Conservation (phyloP, 2,888 invertebrate species). For the Embidobia sp. region DNA sequence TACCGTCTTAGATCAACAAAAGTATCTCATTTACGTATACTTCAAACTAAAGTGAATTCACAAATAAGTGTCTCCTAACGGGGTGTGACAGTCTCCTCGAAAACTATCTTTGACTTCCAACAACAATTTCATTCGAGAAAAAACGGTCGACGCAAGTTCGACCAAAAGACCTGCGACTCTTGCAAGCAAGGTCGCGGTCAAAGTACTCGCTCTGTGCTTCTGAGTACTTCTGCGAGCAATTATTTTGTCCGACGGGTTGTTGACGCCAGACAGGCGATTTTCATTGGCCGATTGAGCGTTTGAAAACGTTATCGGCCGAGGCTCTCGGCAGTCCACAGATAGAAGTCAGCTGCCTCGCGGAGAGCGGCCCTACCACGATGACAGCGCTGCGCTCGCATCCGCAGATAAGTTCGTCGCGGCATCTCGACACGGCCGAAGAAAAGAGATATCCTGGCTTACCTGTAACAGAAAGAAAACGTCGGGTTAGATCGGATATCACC, state of each 20-base stretch:
- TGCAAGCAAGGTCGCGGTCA: background rate
- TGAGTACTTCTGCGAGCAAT: background rate
- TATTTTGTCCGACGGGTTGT: slow-evolving; percentile 22
- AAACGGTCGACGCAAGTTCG: too few species aligned
- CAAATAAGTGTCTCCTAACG: too few species aligned
- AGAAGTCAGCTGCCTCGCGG: slow-evolving; percentile 36
- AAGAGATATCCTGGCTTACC: slow-evolving; percentile 71
- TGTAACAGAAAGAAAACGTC: slow-evolving; percentile 72
- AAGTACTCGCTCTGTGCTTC: too few species aligned
- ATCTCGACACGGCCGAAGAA: slow-evolving; percentile 61
- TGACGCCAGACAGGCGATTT: slow-evolving; percentile 21
- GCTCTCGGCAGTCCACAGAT: slow-evolving; percentile 34
- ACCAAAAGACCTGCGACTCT: background rate
- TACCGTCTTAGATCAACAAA: too few species aligned
- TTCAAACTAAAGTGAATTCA: too few species aligned
- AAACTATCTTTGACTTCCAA: too few species aligned
- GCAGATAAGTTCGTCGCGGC: slow-evolving; percentile 65
- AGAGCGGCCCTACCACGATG: slow-evolving; percentile 61
- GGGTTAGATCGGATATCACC: slow-evolving; percentile 72
- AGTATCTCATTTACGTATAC: too few species aligned
- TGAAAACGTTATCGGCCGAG: slow-evolving; percentile 49
- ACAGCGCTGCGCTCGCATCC: slow-evolving; percentile 64
- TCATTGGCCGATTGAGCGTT: slow-evolving; percentile 34
- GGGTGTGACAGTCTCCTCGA: too few species aligned
- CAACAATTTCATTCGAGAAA: too few species aligned